Evolutionary conservation across 2,113 vertebrate genomes (phyloP).

Genomic region (Anhinga anhinga): DNA sequence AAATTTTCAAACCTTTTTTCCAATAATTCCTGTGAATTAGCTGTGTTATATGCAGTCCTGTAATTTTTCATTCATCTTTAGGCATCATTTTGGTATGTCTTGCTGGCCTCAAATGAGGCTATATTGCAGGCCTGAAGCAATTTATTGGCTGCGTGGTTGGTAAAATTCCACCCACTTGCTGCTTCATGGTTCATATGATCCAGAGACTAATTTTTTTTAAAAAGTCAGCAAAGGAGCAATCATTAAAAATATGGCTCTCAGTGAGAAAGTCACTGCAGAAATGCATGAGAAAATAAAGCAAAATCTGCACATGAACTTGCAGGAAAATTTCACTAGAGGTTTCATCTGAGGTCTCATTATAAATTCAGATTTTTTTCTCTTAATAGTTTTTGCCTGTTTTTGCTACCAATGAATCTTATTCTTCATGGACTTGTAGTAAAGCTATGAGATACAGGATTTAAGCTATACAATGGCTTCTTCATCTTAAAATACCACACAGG

Average conservation of each 20-base stretch:
- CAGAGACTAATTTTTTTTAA: background rate
- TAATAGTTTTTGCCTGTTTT: accelerated
- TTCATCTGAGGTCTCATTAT: background rate
- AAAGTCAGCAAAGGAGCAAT: background rate
- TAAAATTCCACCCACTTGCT: background rate
- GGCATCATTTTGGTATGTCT: background rate
- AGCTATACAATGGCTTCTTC: background rate
- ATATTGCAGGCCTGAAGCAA: background rate
- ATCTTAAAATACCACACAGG: accelerated
- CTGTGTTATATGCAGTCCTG: background rate
- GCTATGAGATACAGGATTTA: background rate
- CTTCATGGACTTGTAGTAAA: background rate
- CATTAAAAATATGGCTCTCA: background rate
- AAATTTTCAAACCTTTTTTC: accelerated
- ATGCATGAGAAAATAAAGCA: background rate
- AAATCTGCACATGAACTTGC: background rate
- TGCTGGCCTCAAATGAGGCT: background rate
- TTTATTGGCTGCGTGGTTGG: background rate
- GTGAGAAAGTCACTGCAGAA: background rate
- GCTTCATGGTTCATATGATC: background rate
- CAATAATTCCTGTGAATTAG: background rate
- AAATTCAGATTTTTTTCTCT: background rate
- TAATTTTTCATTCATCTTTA: background rate
- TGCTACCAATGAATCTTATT: background rate
- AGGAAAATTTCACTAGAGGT: background rate